These are phyloP conservation scores for Onychomys arenicola DNA, from an alignment of 2,797 vertebrate species.

Conservation along the genomic window DNA sequence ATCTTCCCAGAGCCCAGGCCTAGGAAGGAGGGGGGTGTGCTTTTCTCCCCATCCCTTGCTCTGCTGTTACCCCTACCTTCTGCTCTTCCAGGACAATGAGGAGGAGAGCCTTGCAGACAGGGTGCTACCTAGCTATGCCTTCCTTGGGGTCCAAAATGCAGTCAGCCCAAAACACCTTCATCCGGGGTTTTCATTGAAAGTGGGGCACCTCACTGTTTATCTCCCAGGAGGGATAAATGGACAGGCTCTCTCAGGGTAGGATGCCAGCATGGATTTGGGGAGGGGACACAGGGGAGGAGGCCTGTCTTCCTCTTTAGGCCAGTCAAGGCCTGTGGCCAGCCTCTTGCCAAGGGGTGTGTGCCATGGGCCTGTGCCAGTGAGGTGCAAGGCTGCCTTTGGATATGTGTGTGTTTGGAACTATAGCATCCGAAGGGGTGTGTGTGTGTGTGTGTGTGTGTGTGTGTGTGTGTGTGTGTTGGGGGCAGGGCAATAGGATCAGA, in stretches of 20 bases:
- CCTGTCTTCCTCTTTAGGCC: constrained; percentile 16
- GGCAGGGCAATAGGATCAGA: neutral
- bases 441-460: neutral
- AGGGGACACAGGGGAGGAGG: constrained; percentile 43
- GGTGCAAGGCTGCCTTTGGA: neutral
- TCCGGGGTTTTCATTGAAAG: constrained; percentile 21
- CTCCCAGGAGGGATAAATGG: neutral
- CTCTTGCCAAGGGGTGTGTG: neutral
- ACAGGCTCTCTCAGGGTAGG: neutral
- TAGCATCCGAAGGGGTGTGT: neutral
- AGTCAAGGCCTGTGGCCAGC: neutral
- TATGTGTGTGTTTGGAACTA: neutral
- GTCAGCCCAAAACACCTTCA: constrained; percentile 24
- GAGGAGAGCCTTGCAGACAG: neutral
- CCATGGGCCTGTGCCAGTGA: neutral
- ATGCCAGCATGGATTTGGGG: neutral
- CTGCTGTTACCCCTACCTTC: neutral
- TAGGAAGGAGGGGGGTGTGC: neutral
- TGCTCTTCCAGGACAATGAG: constrained; percentile 4
- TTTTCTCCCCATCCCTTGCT: neutral
- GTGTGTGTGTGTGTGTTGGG: neutral
- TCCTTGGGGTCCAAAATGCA: constrained; percentile 51
- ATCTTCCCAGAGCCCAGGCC: neutral
- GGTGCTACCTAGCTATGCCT: neutral
- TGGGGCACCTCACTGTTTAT: neutral